Percentiles rank a stretch among this genome's conserved stretches.
These are phyloP conservation scores for Brienomyrus brachyistius DNA, from an alignment of 2,113 vertebrate genomes.

Conservation along the genomic window DNA sequence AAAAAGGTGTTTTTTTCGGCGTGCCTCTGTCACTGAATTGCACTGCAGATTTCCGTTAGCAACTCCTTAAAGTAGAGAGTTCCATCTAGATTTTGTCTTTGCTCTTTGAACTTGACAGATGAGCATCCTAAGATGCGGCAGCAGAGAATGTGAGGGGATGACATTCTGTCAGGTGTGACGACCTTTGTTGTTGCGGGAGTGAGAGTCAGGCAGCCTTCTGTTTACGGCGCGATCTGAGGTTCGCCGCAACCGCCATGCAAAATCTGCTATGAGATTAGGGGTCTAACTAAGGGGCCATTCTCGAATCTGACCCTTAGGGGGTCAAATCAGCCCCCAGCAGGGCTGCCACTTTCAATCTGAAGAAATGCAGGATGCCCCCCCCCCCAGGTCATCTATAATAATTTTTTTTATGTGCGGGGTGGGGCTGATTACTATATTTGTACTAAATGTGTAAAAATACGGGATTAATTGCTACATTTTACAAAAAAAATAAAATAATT, in stretches of 20 bases:
- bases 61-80: background rate
- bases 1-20: background rate
- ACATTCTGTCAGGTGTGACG: background rate
- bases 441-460: background rate
- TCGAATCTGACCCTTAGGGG: background rate
- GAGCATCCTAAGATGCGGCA: background rate
- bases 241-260: background rate
- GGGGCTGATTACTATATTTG: background rate
- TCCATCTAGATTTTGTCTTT: background rate
- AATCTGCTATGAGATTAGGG: background rate
- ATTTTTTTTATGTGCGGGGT: background rate
- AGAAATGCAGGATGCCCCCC: background rate
- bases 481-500: background rate
- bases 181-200: background rate
- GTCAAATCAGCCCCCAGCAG: background rate
- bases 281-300: background rate
- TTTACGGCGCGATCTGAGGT: background rate
- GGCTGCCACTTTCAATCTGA: background rate
- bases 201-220: background rate
- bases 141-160: background rate
- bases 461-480: background rate
- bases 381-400: background rate
- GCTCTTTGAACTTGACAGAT: background rate
- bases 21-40: background rate
- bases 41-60: background rate